Evolutionary conservation across 1,140 invertebrate species (phyloP).

Genomic region (Drosophila teissieri): DNA sequence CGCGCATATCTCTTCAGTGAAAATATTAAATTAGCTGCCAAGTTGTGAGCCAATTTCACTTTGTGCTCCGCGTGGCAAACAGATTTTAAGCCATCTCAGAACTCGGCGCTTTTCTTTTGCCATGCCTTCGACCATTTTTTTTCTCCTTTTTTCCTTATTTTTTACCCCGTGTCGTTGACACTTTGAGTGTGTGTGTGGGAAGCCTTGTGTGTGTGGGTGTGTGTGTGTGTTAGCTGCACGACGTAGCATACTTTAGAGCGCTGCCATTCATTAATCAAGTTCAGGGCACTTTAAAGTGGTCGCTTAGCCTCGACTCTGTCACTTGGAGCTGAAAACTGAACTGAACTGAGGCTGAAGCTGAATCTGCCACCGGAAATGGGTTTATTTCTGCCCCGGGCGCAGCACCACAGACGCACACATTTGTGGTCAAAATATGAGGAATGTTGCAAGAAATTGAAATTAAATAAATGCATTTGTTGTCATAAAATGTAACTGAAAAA

Average conservation of each 20-base stretch:
- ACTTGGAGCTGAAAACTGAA: slow-evolving; percentile 3
- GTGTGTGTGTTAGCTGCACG: slow-evolving; percentile 32
- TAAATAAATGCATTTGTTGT: too few relatives aligned
- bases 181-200: slow-evolving; percentile 40
- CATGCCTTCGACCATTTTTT: background rate
- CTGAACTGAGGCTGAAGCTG: background rate
- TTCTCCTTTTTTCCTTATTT: background rate
- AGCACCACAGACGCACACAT: background rate
- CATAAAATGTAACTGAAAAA: too few relatives aligned
- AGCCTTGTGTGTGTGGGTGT: slow-evolving; percentile 7
- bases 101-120: slow-evolving; percentile 14
- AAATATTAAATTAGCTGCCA: slow-evolving; percentile 76
- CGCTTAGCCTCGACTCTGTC: slow-evolving; percentile 21
- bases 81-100: slow-evolving; percentile 45
- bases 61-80: slow-evolving; percentile 46
- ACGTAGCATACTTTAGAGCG: slow-evolving; percentile 72
- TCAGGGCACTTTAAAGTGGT: slow-evolving; percentile 77
- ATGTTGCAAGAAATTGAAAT: too few relatives aligned
- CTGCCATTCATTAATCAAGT: slow-evolving; percentile 79
- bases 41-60: slow-evolving; percentile 74
- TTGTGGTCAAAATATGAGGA: background rate
- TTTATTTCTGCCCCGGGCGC: background rate
- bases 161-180: slow-evolving; percentile 63
- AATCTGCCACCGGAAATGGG: background rate
- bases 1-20: slow-evolving; percentile 1